These are phyloP conservation scores for Anabacerthia variegaticeps DNA, from an alignment of 2,797 vertebrate species.

Conservation along the genomic window DNA sequence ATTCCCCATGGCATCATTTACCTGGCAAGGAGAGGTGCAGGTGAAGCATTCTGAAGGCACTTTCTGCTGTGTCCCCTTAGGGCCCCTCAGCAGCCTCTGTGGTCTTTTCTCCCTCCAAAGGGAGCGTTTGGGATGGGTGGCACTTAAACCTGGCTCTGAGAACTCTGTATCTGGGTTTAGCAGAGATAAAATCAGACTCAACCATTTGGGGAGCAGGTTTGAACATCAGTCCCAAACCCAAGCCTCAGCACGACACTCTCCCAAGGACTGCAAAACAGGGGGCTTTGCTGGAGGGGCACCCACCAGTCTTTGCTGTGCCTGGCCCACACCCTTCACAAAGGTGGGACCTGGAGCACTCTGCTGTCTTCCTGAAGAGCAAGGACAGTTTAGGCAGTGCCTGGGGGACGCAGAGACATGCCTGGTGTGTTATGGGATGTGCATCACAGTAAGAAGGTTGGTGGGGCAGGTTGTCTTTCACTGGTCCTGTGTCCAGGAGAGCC, in stretches of 20 bases:
- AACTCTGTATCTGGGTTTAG: not conserved
- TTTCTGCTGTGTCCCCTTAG: not conserved
- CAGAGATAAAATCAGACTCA: not conserved
- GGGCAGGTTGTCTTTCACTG: not conserved
- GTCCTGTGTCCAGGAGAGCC: not conserved
- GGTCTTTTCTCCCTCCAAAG: not conserved
- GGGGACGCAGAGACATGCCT: not conserved
- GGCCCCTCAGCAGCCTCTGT: not conserved
- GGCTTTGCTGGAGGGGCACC: not conserved
- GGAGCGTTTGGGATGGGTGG: not conserved
- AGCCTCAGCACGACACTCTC: not conserved
- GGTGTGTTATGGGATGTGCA: not conserved
- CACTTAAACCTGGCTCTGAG: not conserved
- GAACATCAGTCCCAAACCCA: not conserved
- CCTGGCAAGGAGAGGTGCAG: slow-evolving; percentile 74
- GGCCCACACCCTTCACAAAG: not conserved
- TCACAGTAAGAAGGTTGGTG: not conserved
- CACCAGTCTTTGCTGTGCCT: not conserved
- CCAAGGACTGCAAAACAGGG: not conserved
- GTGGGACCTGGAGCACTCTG: not conserved
- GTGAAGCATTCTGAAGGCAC: not conserved
- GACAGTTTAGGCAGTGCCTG: not conserved
- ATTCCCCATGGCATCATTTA: slow-evolving; percentile 96
- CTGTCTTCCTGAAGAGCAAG: not conserved
- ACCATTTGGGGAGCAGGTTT: not conserved